These are phyloP conservation scores for Troides oblongomaculatus DNA, from an alignment of 2,888 invertebrate genomes.

Conservation along the genomic window DNA sequence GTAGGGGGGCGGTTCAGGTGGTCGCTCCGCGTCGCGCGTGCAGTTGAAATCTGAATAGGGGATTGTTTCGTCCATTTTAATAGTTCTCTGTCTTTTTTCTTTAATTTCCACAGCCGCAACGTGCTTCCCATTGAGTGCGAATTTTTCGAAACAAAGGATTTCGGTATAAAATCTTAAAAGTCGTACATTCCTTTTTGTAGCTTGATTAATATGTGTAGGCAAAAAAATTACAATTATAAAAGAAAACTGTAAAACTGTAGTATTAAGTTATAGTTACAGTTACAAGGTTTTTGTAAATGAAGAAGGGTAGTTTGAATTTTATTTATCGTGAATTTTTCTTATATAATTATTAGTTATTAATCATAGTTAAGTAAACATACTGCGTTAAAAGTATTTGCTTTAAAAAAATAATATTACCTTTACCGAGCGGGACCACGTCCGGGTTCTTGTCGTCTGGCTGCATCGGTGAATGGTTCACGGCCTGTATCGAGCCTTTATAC, in stretches of 20 bases:
- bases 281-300: too few relatives aligned
- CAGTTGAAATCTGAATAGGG: slow-evolving; percentile 59
- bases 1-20: slow-evolving; percentile 70
- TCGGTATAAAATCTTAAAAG: slow-evolving; percentile 6
- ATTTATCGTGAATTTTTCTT: too few relatives aligned
- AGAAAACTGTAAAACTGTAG: too few relatives aligned
- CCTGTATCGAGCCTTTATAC: slow-evolving; percentile 84
- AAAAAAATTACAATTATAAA: background rate
- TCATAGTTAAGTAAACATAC: too few relatives aligned
- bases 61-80: slow-evolving; percentile 26
- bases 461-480: slow-evolving; percentile 78
- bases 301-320: too few relatives aligned
- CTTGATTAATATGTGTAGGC: background rate
- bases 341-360: too few relatives aligned
- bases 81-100: slow-evolving; percentile 10
- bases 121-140: slow-evolving; percentile 15
- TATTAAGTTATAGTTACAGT: too few relatives aligned
- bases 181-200: background rate
- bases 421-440: slow-evolving; percentile 92
- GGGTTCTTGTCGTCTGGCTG: slow-evolving; percentile 94
- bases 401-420: slow-evolving; percentile 79
- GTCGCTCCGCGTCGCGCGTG: slow-evolving; percentile 60
- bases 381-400: background rate
- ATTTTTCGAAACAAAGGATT: slow-evolving; percentile 22
- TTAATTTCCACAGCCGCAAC: slow-evolving; percentile 19